phyloP scores from a whole-genome alignment of 2,888 invertebrate species.

The Heliconius cydno region DNA sequence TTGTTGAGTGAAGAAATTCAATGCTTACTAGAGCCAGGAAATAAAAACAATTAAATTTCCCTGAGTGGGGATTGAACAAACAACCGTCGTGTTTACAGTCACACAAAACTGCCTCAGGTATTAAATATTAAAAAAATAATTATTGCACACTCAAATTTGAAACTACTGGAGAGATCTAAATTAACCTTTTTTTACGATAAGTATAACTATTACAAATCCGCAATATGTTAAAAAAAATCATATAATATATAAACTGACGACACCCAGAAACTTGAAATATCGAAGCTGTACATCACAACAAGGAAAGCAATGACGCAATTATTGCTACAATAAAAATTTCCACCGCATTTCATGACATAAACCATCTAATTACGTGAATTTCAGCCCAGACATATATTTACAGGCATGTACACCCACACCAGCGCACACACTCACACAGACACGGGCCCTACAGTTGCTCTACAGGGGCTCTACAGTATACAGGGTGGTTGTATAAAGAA shows the following conservation, averaged over 20 bases:
- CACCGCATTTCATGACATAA: constrained; percentile 29
- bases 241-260: neutral
- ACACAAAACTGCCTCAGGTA: neutral
- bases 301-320: constrained; percentile 13
- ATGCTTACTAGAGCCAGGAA: neutral
- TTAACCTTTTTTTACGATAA: neutral
- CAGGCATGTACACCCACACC: constrained; percentile 21
- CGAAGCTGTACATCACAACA: neutral
- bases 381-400: constrained; percentile 31
- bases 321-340: constrained; percentile 28
- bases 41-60: neutral
- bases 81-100: neutral
- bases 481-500: constrained; percentile 32
- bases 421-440: neutral
- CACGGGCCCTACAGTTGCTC: constrained; percentile 5
- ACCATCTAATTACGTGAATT: constrained; percentile 35
- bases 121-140: too few species aligned
- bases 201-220: neutral
- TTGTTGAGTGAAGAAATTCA: too few species aligned
- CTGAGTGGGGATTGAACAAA: neutral
- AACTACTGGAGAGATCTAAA: neutral
- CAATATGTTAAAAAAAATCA: neutral
- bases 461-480: constrained; percentile 23
- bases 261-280: neutral
- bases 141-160: too few species aligned